phyloP scores from a whole-genome alignment of 2,888 invertebrate species.

The Lasioglossum calceatum region DNA sequence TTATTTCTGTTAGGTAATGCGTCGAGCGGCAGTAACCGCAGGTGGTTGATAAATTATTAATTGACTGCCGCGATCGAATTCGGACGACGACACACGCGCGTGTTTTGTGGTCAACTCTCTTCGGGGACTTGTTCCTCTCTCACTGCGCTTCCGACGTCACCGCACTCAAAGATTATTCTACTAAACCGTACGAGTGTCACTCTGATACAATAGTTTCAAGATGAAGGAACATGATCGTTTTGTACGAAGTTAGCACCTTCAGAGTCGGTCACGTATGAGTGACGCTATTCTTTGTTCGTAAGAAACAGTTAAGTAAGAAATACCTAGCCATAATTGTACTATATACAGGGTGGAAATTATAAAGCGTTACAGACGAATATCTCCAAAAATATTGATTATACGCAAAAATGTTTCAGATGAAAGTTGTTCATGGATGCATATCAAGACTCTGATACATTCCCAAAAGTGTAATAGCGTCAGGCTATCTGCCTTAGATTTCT shows the following conservation, averaged over 20 bases:
- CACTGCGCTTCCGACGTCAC: neutral
- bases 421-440: too few species aligned
- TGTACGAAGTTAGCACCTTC: neutral
- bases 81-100: neutral
- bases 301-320: neutral
- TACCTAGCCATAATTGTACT: neutral
- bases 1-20: conserved; percentile 24
- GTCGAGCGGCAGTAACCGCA: conserved; percentile 20
- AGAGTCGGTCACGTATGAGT: neutral
- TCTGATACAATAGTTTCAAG: neutral
- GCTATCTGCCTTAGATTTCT: too few species aligned
- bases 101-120: neutral
- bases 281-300: too few species aligned
- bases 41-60: conserved; percentile 52
- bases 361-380: too few species aligned
- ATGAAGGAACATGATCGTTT: neutral
- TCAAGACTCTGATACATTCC: too few species aligned
- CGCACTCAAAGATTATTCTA: neutral
- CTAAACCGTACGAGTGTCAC: neutral
- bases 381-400: too few species aligned
- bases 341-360: neutral
- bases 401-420: too few species aligned
- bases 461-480: too few species aligned
- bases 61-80: conserved; percentile 30
- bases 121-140: neutral